These are phyloP conservation scores for Macroglossus sobrinus DNA, from an alignment of 2,113 vertebrate species.

Conservation along the genomic window DNA sequence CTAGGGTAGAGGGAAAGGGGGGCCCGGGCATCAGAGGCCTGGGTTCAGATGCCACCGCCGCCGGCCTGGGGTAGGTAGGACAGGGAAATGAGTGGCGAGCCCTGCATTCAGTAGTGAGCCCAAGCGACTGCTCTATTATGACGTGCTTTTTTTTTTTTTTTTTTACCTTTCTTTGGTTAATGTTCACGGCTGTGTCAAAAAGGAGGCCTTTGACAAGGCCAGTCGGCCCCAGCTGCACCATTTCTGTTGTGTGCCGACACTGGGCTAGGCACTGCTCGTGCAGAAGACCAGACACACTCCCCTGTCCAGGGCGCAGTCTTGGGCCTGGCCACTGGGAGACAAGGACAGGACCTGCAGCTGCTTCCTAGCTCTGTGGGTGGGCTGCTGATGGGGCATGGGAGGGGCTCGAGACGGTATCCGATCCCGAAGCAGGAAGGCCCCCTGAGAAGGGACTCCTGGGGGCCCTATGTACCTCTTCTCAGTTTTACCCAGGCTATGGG, in stretches of 20 bases:
- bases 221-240: fast-evolving
- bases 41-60: background rate
- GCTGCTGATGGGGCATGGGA: background rate
- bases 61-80: background rate
- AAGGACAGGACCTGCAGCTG: background rate
- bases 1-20: background rate
- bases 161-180: background rate
- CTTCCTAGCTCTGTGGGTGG: background rate
- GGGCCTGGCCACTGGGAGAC: background rate
- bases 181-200: background rate
- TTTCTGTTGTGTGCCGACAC: background rate
- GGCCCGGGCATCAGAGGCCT: background rate
- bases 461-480: background rate
- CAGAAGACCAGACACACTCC: background rate
- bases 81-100: fast-evolving
- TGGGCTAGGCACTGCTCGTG: background rate
- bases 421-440: background rate
- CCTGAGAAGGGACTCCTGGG: background rate
- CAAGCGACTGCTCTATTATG: fast-evolving
- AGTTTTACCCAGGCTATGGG: background rate
- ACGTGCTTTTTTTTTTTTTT: background rate
- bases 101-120: background rate
- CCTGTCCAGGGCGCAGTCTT: background rate
- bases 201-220: background rate
- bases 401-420: background rate